Percentiles rank a stretch among this genome's conserved stretches.
phyloP scores from a whole-genome alignment of 2,888 invertebrate species.

The Dioctria linearis region DNA sequence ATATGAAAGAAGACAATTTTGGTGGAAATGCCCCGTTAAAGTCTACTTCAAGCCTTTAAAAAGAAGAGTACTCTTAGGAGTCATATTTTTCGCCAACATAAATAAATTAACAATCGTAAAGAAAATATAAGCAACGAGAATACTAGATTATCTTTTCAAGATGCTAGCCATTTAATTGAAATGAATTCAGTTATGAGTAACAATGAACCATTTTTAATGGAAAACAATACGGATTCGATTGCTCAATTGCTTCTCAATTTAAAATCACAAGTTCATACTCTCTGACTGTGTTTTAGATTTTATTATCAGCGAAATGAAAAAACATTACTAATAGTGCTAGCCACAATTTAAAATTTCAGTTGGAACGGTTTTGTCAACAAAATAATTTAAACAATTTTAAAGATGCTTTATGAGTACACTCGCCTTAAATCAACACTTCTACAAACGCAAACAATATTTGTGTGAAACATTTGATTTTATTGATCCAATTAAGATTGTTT shows the following conservation, averaged over 20 bases:
- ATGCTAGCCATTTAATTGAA: not conserved
- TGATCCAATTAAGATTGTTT: not conserved
- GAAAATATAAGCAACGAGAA: too few species aligned
- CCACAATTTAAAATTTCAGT: too few species aligned
- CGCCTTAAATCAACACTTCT: not conserved
- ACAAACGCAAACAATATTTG: constrained; percentile 4
- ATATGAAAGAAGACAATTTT: not conserved
- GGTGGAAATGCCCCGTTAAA: too few species aligned
- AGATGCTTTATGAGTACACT: too few species aligned
- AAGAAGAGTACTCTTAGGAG: not conserved
- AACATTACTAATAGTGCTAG: not conserved
- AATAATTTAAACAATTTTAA: too few species aligned
- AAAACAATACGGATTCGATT: not conserved
- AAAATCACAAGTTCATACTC: constrained; percentile 13
- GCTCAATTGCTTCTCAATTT: not conserved
- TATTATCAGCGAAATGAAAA: not conserved
- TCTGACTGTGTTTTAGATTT: constrained; percentile 1
- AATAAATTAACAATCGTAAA: too few species aligned
- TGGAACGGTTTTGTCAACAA: too few species aligned
- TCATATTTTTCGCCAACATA: too few species aligned
- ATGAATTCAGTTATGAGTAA: not conserved
- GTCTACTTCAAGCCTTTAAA: not conserved
- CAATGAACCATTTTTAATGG: not conserved
- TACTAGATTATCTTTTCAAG: not conserved
- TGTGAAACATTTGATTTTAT: constrained; percentile 5